A percentile compares a stretch with the other conserved stretches of the same genome.
Conservation (phyloP, 2,797 vertebrate species). For the Sebastolobus altivelis region DNA sequence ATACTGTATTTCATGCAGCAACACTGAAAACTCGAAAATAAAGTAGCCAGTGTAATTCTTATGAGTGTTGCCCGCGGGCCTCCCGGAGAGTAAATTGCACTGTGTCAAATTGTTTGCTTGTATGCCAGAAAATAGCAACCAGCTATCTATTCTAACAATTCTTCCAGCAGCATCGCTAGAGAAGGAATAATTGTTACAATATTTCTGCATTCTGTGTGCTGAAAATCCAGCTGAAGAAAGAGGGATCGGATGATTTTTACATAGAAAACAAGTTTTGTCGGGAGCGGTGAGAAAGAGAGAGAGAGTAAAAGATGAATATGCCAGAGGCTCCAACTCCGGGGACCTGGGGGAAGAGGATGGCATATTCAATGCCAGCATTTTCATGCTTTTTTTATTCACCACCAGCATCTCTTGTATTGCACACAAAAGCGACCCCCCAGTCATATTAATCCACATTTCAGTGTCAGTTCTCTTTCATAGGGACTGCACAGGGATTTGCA, state of each 20-base stretch:
- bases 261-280: conserved; percentile 34
- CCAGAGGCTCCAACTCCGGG: conserved; percentile 41
- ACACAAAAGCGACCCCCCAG: conserved; percentile 62
- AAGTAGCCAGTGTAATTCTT: conserved; percentile 2
- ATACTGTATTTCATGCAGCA: conserved; percentile 15
- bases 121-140: conserved; percentile 35
- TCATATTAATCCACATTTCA: conserved; percentile 76
- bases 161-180: conserved; percentile 9
- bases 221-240: conserved; percentile 34
- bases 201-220: conserved; percentile 32
- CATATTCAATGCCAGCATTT: conserved; percentile 70
- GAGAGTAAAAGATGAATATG: conserved; percentile 45
- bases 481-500: conserved; percentile 62
- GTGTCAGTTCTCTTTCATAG: conserved; percentile 64
- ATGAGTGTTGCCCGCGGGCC: conserved; percentile 13
- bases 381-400: conserved; percentile 73
- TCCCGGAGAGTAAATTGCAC: conserved; percentile 36
- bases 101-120: conserved; percentile 48
- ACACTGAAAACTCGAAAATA: conserved; percentile 35
- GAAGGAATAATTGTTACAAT: conserved; percentile 40
- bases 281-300: conserved; percentile 22
- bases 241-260: conserved; percentile 20
- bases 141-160: conserved; percentile 4
- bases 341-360: conserved; percentile 37
- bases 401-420: conserved; percentile 55